phyloP scores from a whole-genome alignment of 2,797 vertebrate genomes.

The Rhabdomys pumilio region DNA sequence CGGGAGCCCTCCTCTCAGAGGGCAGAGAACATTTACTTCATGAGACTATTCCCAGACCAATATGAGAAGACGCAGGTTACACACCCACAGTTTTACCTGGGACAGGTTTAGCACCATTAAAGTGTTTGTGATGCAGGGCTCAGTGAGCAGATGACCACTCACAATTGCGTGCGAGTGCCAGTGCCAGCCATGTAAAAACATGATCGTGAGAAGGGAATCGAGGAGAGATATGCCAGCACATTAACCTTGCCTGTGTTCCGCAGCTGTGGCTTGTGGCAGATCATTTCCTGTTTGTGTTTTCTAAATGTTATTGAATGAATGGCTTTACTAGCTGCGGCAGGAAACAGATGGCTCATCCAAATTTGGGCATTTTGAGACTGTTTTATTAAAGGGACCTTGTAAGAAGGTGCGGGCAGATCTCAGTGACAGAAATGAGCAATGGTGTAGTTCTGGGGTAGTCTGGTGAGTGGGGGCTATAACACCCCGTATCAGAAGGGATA shows the following conservation, averaged over 20 bases:
- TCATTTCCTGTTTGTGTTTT: slow-evolving; percentile 64
- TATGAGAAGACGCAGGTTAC: not conserved
- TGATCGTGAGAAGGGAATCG: not conserved
- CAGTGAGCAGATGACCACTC: not conserved
- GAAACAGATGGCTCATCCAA: slow-evolving; percentile 43
- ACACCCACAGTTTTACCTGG: not conserved
- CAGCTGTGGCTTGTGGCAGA: slow-evolving; percentile 29
- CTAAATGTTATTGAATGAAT: slow-evolving; percentile 60
- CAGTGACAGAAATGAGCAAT: not conserved
- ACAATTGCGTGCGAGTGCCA: not conserved
- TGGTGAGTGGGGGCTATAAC: not conserved
- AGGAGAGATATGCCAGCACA: not conserved
- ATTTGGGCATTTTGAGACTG: not conserved
- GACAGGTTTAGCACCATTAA: not conserved
- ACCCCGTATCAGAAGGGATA: not conserved
- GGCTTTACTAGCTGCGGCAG: slow-evolving; percentile 29
- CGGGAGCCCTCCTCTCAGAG: slow-evolving; percentile 43
- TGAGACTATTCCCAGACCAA: slow-evolving; percentile 26
- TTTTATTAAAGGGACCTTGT: slow-evolving; percentile 59
- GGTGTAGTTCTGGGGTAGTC: not conserved
- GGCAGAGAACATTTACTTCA: not conserved
- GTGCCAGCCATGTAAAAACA: not conserved
- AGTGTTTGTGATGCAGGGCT: not conserved
- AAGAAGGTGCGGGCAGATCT: not conserved
- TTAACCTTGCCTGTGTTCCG: not conserved